Percentiles rank a stretch among this genome's conserved stretches.
These are phyloP conservation scores for Odocoileus hemionus DNA, from an alignment of 2,113 vertebrate species.

Conservation along the genomic window DNA sequence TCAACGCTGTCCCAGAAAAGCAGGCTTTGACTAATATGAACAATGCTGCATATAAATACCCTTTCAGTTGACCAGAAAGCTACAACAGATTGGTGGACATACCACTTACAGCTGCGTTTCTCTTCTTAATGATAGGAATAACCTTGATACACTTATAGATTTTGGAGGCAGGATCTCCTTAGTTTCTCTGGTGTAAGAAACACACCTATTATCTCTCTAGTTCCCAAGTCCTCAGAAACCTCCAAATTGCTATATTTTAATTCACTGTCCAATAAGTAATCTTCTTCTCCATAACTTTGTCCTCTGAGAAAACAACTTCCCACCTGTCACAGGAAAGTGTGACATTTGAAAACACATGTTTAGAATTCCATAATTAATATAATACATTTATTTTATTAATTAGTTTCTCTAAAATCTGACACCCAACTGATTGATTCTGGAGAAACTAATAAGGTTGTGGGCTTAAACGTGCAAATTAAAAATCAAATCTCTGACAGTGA, in stretches of 20 bases:
- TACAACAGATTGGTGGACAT: neutral
- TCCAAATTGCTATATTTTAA: neutral
- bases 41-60: neutral
- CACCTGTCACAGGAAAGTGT: neutral
- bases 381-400: neutral
- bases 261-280: neutral
- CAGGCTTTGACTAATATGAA: neutral
- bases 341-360: neutral
- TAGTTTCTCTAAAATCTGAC: neutral
- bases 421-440: neutral
- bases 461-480: conserved; percentile 31
- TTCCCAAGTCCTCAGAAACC: neutral
- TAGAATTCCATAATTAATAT: neutral
- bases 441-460: neutral
- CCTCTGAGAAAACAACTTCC: neutral
- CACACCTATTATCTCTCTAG: neutral
- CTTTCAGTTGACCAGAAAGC: neutral
- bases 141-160: neutral
- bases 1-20: neutral
- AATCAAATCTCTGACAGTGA: neutral
- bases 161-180: neutral
- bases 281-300: neutral
- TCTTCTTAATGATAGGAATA: neutral
- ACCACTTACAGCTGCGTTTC: neutral
- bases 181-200: neutral